These are phyloP conservation scores for Etheostoma perlongum DNA, from an alignment of 2,797 vertebrate species.

Conservation along the genomic window DNA sequence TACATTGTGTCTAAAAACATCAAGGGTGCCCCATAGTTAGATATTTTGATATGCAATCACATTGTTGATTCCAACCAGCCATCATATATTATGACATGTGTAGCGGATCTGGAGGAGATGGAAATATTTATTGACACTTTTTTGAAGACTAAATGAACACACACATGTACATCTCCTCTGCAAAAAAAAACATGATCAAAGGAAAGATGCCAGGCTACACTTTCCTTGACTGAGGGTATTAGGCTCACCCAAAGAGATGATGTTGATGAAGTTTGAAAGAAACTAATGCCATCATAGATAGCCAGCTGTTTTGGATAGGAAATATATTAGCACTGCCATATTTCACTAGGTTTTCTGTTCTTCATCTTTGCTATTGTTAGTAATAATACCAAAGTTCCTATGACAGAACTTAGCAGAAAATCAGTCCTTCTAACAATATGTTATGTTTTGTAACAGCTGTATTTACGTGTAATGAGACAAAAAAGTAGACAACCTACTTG, in stretches of 20 bases:
- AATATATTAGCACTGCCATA: neutral
- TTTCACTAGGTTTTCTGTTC: constrained; percentile 9
- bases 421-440: neutral
- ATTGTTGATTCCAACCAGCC: neutral
- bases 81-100: neutral
- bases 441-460: neutral
- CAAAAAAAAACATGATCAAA: constrained; percentile 4
- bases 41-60: too few relatives aligned
- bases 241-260: constrained; percentile 1
- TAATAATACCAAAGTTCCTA: neutral
- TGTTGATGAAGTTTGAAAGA: constrained; percentile 19
- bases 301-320: constrained; percentile 24
- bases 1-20: neutral
- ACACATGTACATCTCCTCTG: neutral
- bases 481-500: neutral
- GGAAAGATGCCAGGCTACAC: neutral
- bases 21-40: neutral
- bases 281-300: constrained; percentile 4
- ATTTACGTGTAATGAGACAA: constrained; percentile 4
- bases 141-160: constrained; percentile 7
- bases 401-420: constrained; percentile 3
- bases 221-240: constrained; percentile 10
- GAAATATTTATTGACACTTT: constrained; percentile 20
- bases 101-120: neutral
- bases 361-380: neutral